phyloP scores from a whole-genome alignment of 2,113 vertebrate species.

The Xiphorhynchus elegans region DNA sequence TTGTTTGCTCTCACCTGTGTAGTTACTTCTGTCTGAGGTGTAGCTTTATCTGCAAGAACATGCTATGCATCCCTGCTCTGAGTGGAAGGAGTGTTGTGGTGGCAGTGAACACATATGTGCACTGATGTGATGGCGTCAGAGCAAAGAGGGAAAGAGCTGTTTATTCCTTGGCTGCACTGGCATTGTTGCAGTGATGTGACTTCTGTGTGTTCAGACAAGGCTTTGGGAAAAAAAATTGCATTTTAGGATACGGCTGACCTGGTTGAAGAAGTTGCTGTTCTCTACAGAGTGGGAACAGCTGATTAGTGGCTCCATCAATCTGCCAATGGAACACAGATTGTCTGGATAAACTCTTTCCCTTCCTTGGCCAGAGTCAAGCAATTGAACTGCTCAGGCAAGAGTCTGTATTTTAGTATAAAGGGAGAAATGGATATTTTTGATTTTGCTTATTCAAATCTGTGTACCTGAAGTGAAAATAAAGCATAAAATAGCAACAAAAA shows the following conservation, averaged over 20 bases:
- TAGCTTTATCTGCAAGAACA: neutral
- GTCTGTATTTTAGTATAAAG: neutral
- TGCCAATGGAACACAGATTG: neutral
- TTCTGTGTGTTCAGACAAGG: neutral
- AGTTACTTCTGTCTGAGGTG: neutral
- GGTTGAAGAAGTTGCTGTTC: neutral
- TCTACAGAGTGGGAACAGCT: neutral
- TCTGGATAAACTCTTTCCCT: neutral
- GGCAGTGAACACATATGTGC: fast-evolving
- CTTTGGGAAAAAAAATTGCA: neutral
- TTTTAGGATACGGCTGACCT: neutral
- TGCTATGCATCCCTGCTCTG: neutral
- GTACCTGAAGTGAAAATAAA: neutral
- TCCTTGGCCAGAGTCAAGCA: neutral
- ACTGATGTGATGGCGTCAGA: fast-evolving
- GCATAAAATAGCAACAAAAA: neutral
- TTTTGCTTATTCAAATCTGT: neutral
- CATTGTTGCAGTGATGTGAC: neutral
- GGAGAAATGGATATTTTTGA: neutral
- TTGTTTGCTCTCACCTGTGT: neutral
- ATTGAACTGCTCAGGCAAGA: neutral
- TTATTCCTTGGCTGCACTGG: neutral
- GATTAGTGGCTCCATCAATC: neutral
- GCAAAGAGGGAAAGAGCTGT: neutral
- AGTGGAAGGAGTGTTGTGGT: fast-evolving